Base-by-base conservation (phyloP, 2,113 vertebrate species). In the Myodes glareolus region DNA sequence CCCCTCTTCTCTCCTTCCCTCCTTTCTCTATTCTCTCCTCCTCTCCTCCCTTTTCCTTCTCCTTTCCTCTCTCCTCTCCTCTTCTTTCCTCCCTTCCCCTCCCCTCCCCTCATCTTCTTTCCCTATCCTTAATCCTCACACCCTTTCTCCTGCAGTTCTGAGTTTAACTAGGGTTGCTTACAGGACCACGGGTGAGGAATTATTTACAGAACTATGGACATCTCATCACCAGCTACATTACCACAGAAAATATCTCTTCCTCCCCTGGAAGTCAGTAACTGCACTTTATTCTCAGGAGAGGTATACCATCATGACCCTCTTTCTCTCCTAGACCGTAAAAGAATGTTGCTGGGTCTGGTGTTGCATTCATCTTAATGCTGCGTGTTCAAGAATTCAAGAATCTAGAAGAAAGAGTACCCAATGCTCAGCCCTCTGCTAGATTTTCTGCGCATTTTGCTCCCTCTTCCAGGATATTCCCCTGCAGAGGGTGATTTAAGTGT, bases 41-140 rank as follows among this genome's bases (percentile, higher is more conserved):
- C 7, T 7, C 47, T 47, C 47, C 7, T 25, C 23, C 17, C 52
- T 16, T 21, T 80, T 55, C 7, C n/a, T 39, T 21, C 1, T 9
- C 23, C n/a, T 0, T 7, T 19, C 3, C 39, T 3, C 11, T 11
- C n/a, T 45, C 12, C 10, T 5, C 25, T 29, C 12, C 3, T 47
- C 45, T 47, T 25, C 21, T 81, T 58, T 81, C 23, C 11, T 14
- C 25, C 13, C 11, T 2, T 12, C 12, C 39, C 1, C 4, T 25
- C 5, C 29, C 11, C 23, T 11, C 21, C 45, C 25, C 11, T 5
- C 5, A 5, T 16, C 27, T 21, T 58, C 6, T 39, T 82, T 82
- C 27, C n/a, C 21, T 5, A 58, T 39, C 36, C 2, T 11, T 82
- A 58, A 82, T 7, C 1, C 3, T 85, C 81, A 39, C 14, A 42